Percentiles rank a stretch among this genome's conserved stretches.
Evolutionary conservation across 2,888 invertebrate species (phyloP).

Genomic region (Hipparchia sbordonii): DNA sequence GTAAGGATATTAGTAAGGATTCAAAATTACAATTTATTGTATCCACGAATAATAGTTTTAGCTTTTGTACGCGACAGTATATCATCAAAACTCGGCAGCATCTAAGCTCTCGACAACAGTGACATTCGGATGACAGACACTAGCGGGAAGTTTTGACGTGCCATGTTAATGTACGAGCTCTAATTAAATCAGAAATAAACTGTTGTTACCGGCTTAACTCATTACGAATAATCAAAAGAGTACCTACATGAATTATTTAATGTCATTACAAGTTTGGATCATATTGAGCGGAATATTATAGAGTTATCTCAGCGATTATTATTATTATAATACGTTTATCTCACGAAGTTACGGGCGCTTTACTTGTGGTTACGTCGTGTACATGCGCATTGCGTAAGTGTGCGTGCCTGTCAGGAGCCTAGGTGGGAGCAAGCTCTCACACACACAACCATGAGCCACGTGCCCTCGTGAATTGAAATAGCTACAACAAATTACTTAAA

Average conservation of each 20-base stretch:
- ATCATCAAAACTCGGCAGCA: constrained; percentile 48
- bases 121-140: constrained; percentile 71
- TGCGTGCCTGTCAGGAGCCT: no score
- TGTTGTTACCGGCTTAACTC: constrained; percentile 66
- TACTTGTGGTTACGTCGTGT: no score
- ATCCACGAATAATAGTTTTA: background rate
- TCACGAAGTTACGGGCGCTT: no score
- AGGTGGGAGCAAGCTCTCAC: no score
- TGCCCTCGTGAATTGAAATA: no score
- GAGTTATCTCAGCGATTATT: background rate
- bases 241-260: constrained; percentile 12
- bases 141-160: constrained; percentile 68
- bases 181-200: constrained; percentile 61
- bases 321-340: no score
- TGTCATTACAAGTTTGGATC: constrained; percentile 3
- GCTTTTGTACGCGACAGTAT: constrained; percentile 47
- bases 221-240: constrained; percentile 49
- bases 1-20: no score
- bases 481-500: no score
- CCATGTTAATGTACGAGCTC: constrained; percentile 66
- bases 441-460: no score
- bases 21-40: no score
- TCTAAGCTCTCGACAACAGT: constrained; percentile 59
- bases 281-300: background rate
- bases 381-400: no score